Base-by-base conservation (phyloP, 2,888 invertebrate species). In the Chydorus sphaericus region DNA sequence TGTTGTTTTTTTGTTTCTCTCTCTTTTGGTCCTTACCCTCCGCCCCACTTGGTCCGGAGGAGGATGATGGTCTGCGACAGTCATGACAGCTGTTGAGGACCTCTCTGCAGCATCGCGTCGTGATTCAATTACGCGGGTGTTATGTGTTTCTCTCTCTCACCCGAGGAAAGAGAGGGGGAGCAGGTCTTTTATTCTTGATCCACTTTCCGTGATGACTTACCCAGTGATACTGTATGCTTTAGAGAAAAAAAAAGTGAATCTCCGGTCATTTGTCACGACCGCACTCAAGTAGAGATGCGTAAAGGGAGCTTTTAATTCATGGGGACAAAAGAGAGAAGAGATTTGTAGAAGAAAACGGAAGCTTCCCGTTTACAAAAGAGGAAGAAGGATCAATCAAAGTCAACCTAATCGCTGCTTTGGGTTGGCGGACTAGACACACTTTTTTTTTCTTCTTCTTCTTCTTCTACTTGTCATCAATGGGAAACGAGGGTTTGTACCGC, bases 401-500 rank as follows among this genome's bases (percentile, higher is more conserved):
- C 52, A 52, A 23, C 36, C 52, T 52, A 52, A 52, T 52, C 52
- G 52, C 52, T 52, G 52, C n/a, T n/a, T n/a, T n/a, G n/a, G n/a
- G n/a, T n/a, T n/a, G n/a, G n/a, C n/a, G n/a, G n/a, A n/a, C n/a
- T n/a, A n/a, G n/a, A n/a, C n/a, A n/a, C 26, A 44, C 44, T 14
- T 44, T 44, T 44, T 44, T 44, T 28, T 44, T 44, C 44, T 44
- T 44, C n/a, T 44, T 44, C 26, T 44, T 26, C 2, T 44, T 44
- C 26, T 44, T 44, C 2, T 23, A 16, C 26, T 23, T 28, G 8
- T 23, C 39, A 39, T 23, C 39, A n/a, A n/a, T n/a, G n/a, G n/a
- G n/a, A n/a, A n/a, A n/a, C n/a, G n/a, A n/a, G n/a, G n/a, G n/a
- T 44, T 44, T 44, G 44, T 44, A n/a, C 11, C 26, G 44, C 28